Conservation (phyloP, 2,888 invertebrate species). For the Agrochola litura region DNA sequence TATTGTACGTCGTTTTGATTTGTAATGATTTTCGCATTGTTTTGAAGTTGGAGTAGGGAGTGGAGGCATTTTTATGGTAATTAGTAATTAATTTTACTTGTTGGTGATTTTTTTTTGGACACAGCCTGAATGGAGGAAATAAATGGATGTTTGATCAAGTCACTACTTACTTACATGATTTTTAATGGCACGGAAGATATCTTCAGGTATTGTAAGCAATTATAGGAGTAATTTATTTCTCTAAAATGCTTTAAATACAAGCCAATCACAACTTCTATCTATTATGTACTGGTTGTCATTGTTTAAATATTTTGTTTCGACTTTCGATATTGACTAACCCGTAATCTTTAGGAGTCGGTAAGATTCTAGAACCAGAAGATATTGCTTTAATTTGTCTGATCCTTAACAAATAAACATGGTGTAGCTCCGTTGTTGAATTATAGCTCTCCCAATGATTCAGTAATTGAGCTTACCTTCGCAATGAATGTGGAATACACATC, state of each 20-base stretch:
- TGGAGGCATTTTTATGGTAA: conserved; percentile 56
- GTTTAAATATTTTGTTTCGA: neutral
- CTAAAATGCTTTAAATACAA: no score
- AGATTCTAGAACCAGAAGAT: no score
- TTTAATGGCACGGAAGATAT: neutral
- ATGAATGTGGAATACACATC: conserved; percentile 17
- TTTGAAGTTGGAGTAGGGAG: conserved; percentile 19
- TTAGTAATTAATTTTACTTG: conserved; percentile 26
- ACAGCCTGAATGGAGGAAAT: neutral
- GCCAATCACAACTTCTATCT: neutral
- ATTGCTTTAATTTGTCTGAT: conserved; percentile 5
- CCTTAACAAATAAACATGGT: neutral
- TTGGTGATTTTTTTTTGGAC: neutral
- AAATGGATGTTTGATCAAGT: neutral
- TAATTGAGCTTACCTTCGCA: neutral
- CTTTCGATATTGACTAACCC: neutral
- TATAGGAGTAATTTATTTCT: no score
- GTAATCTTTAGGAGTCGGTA: neutral
- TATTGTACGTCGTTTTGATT: conserved; percentile 66
- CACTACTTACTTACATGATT: neutral
- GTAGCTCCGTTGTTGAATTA: neutral
- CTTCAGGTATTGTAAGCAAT: neutral
- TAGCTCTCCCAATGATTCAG: neutral
- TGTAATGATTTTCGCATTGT: conserved; percentile 68
- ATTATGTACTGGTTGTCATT: no score